Evolutionary conservation across 2,888 invertebrate genomes (phyloP).

Genomic region (Andrena marginata): DNA sequence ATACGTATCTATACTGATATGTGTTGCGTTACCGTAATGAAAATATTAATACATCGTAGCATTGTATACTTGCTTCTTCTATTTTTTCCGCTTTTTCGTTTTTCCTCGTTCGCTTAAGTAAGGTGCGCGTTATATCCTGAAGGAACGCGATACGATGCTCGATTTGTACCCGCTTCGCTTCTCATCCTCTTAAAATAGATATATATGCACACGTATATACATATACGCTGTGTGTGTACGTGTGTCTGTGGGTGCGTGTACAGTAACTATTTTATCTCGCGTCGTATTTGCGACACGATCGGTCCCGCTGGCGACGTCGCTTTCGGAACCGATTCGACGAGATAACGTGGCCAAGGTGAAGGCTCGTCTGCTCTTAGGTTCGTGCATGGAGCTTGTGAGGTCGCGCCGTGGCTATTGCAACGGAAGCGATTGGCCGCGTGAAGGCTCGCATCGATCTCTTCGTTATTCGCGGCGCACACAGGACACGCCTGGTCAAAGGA

Average conservation of each 20-base stretch:
- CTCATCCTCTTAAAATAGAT: conserved; percentile 53
- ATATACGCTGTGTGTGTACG: conserved; percentile 19
- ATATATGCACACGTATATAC: conserved; percentile 17
- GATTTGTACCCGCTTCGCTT: conserved; percentile 69
- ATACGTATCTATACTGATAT: conserved; percentile 73
- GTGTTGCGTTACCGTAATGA: conserved; percentile 71
- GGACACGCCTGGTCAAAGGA: too few relatives aligned
- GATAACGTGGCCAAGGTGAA: too few relatives aligned
- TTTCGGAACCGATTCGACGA: too few relatives aligned
- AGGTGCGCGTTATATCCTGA: conserved; percentile 68
- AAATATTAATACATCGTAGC: conserved; percentile 70
- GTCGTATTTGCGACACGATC: neutral
- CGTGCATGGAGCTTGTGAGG: too few relatives aligned
- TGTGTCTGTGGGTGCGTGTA: neutral
- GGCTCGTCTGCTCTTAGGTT: too few relatives aligned
- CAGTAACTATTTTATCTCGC: neutral
- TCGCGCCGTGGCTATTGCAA: too few relatives aligned
- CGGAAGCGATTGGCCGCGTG: too few relatives aligned
- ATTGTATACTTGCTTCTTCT: conserved; percentile 40
- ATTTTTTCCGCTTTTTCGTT: conserved; percentile 16
- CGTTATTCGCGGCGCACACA: too few relatives aligned
- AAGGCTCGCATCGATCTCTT: too few relatives aligned
- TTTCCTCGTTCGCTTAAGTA: conserved; percentile 55
- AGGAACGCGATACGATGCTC: conserved; percentile 70
- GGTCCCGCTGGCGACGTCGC: too few relatives aligned